Evolutionary conservation across 2,113 vertebrate genomes (phyloP), one percentile per base, ranked within the genome.

Genomic region (Porphyrio hochstetteri): DNA sequence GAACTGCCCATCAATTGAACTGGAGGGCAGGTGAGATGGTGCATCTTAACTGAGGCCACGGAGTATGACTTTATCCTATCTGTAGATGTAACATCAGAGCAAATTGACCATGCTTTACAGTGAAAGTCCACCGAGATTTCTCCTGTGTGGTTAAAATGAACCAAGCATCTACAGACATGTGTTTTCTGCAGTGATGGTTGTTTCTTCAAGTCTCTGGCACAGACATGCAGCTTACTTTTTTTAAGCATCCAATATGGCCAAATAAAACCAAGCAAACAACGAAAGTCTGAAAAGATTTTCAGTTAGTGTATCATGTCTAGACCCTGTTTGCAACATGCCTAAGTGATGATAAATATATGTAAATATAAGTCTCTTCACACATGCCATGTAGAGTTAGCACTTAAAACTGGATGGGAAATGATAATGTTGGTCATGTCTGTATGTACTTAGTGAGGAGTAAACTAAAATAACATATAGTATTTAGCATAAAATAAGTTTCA

Each of bases 1-100:
- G 56, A 74, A 28, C 2, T 38, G 8, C 7, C 40, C 3, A 7
- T 44, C 0, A 0, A 1, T 87, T 46, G 35, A 78, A 33, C 29
- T 72, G 16, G 20, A 82, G 25, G 7, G 3, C 13, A 44, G 23
- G 8, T 15, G 27, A 53, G n/a, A 24, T 46, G 7, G 29, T 70
- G 33, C 4, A 2, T 68, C 17, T 48, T 78, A 4, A 56, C 11
- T 71, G 25, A 16, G 53, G n/a, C 36, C 9, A n/a, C 19, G 42
- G 25, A 42, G 8, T 64, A 4, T 13, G 87, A 4, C 17, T 46
- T 87, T 82, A 16, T 48, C 12, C 0, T 68, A 60, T 56, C 16
- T 42, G 18, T 7, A 16, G 28, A 9, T 81, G 15, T 78, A 29
- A 71, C 13, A 7, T 21, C 6, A 31, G n/a, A 72, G 42, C 33